These are phyloP conservation scores for Rattus rattus DNA, from an alignment of 2,113 vertebrate species.

Conservation along the genomic window DNA sequence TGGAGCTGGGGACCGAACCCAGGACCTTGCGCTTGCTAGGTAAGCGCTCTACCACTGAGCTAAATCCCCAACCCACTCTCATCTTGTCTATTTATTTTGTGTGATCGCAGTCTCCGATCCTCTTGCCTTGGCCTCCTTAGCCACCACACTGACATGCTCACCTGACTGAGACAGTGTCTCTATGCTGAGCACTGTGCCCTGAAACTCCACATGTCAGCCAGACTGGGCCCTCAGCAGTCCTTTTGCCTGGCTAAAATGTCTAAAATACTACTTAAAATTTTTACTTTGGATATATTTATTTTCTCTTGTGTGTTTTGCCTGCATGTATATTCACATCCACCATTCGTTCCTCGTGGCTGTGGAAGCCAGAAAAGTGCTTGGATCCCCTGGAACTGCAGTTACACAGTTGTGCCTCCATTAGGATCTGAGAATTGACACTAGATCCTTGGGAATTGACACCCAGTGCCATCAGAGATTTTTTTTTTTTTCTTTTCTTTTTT, in stretches of 20 bases:
- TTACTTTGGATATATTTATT: neutral
- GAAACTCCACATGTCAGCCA: neutral
- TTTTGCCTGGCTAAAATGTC: neutral
- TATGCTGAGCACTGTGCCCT: neutral
- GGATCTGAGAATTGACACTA: neutral
- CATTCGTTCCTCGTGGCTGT: neutral
- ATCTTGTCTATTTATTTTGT: neutral
- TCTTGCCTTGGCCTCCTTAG: neutral
- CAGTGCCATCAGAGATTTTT: neutral
- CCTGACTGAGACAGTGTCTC: neutral
- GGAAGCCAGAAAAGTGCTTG: neutral
- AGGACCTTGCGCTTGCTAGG: too few relatives aligned
- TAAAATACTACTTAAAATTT: neutral
- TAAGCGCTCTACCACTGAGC: too few relatives aligned
- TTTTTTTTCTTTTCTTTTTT: too few relatives aligned
- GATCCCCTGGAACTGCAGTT: neutral
- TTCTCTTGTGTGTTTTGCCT: neutral
- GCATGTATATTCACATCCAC: neutral
- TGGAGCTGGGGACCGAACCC: too few relatives aligned
- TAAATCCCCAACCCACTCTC: too few relatives aligned
- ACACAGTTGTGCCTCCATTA: neutral
- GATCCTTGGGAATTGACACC: neutral
- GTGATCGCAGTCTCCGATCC: neutral
- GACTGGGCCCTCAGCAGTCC: neutral
- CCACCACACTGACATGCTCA: neutral